A percentile compares a stretch with the other conserved stretches of the same genome.
Conservation (phyloP, 2,888 invertebrate genomes). For the Limnephilus lunatus region DNA sequence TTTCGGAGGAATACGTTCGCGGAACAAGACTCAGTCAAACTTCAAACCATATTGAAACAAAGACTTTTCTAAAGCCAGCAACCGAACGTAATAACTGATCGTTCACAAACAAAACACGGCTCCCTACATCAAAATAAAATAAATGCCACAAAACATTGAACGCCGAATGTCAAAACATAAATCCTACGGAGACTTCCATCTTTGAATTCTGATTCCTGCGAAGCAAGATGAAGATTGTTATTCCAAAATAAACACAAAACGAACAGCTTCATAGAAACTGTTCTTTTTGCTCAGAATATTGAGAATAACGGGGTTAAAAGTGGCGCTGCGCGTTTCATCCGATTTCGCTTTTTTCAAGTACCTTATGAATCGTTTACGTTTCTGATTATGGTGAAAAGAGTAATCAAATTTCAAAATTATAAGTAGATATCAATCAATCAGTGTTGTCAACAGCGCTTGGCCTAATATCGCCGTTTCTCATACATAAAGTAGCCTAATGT, state of each 20-base stretch:
- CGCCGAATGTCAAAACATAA: constrained; percentile 42
- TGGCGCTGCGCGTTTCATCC: background rate
- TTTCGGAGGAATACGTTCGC: constrained; percentile 13
- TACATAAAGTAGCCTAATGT: too few species aligned
- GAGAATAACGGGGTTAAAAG: background rate
- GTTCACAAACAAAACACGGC: background rate
- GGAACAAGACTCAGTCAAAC: background rate
- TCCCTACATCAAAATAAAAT: background rate
- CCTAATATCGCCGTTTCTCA: too few species aligned
- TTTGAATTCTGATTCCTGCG: constrained; percentile 14
- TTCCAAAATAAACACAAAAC: constrained; percentile 15
- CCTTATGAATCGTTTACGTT: too few species aligned
- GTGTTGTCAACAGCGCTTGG: too few species aligned
- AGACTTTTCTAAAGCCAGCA: background rate
- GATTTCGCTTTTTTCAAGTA: background rate
- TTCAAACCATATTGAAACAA: background rate
- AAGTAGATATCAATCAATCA: too few species aligned
- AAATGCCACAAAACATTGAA: constrained; percentile 23
- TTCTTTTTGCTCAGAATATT: background rate
- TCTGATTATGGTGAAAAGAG: too few species aligned
- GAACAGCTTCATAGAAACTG: background rate
- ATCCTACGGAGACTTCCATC: constrained; percentile 8
- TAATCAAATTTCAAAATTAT: too few species aligned
- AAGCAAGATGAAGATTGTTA: constrained; percentile 3
- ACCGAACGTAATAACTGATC: background rate